phyloP scores from a whole-genome alignment of 1,140 invertebrate genomes.

The Aphaenogaster floridana region DNA sequence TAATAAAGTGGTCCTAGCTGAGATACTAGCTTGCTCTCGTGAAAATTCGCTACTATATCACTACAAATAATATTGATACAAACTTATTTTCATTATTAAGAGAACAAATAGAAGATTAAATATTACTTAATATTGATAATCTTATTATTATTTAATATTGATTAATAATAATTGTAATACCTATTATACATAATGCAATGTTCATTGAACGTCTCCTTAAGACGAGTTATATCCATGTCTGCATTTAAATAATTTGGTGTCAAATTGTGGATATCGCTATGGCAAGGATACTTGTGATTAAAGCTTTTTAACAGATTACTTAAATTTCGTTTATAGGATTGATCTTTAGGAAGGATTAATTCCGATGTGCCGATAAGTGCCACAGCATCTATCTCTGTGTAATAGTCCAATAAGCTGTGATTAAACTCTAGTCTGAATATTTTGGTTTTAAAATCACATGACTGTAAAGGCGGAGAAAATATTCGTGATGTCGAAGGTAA shows the following conservation, averaged over 20 bases:
- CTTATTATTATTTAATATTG: not conserved
- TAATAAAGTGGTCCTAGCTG: constrained; percentile 82
- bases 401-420: constrained; percentile 93
- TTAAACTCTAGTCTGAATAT: constrained; percentile 92
- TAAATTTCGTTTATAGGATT: constrained; percentile 78
- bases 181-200: constrained; percentile 83
- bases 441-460: constrained; percentile 85
- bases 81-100: constrained; percentile 27
- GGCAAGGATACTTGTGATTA: constrained; percentile 67
- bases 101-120: not conserved
- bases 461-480: constrained; percentile 91
- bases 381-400: constrained; percentile 96
- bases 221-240: constrained; percentile 79
- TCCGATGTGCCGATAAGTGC: constrained; percentile 89
- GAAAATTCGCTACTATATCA: constrained; percentile 82
- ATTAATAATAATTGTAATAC: constrained; percentile 66
- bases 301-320: constrained; percentile 81
- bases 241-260: constrained; percentile 83
- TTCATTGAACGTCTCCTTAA: constrained; percentile 81
- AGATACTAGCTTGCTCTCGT: constrained; percentile 81
- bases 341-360: constrained; percentile 81
- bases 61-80: constrained; percentile 75
- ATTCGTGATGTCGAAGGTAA: constrained; percentile 89
- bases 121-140: constrained; percentile 6
- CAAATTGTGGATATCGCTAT: constrained; percentile 81